Percentiles rank a stretch among this genome's conserved stretches.
These are phyloP conservation scores for Hipparchia semele DNA, from an alignment of 2,888 invertebrate species.

Conservation along the genomic window DNA sequence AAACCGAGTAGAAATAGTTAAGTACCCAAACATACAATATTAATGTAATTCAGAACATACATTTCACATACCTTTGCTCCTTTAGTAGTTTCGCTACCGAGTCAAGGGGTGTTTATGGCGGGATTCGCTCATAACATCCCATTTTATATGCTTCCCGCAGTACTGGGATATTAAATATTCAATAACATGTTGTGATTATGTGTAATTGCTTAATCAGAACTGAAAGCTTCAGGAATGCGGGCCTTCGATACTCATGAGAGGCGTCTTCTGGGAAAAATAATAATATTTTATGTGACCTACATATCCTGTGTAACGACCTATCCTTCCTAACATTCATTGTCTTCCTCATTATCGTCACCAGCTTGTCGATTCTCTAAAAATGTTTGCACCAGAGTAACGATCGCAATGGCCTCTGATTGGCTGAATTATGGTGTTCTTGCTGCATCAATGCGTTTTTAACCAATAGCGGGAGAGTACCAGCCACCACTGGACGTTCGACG, in stretches of 20 bases:
- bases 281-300: too few species aligned
- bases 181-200: slow-evolving; percentile 52
- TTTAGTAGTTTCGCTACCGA: slow-evolving; percentile 39
- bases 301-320: too few species aligned
- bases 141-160: slow-evolving; percentile 55
- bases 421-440: too few species aligned
- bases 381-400: too few species aligned
- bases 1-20: too few species aligned
- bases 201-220: slow-evolving; percentile 48
- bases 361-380: too few species aligned
- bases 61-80: slow-evolving; percentile 32
- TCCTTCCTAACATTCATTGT: too few species aligned
- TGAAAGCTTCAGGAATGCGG: slow-evolving; percentile 34
- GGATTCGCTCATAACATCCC: slow-evolving; percentile 40
- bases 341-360: too few species aligned
- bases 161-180: slow-evolving; percentile 58
- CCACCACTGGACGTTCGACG: too few species aligned
- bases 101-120: slow-evolving; percentile 47
- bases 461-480: too few species aligned
- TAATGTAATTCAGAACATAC: background rate
- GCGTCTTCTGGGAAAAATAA: background rate
- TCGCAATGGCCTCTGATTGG: too few species aligned
- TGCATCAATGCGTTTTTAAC: too few species aligned
- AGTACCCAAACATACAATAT: background rate
- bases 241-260: background rate